phyloP scores from a whole-genome alignment of 2,113 vertebrate genomes.

The Eolophus roseicapilla region DNA sequence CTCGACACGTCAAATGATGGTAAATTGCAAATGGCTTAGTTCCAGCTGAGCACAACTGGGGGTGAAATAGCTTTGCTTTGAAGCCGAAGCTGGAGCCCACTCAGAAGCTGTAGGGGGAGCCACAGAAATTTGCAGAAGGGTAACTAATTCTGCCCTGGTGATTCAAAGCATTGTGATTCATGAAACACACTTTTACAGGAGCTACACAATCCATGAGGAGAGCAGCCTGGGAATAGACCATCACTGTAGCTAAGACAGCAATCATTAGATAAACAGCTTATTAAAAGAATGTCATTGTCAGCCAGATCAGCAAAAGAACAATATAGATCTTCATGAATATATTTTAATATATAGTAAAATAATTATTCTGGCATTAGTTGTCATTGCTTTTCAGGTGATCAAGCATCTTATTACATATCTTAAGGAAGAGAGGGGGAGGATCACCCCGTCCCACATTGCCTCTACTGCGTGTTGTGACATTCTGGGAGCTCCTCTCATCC shows the following conservation, averaged over 20 bases:
- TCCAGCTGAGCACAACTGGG: constrained; percentile 43
- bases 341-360: background rate
- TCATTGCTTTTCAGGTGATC: background rate
- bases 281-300: background rate
- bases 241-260: background rate
- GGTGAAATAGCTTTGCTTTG: constrained; percentile 40
- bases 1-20: background rate
- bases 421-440: background rate
- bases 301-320: background rate
- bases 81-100: background rate
- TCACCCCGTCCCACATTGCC: background rate
- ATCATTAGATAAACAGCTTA: background rate
- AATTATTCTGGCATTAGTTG: background rate
- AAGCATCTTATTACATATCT: background rate
- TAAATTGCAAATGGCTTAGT: constrained; percentile 22
- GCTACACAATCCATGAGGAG: background rate
- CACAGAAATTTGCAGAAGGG: background rate
- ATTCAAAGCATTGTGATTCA: background rate
- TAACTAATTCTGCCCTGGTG: constrained; percentile 8
- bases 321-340: background rate
- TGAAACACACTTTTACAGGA: background rate
- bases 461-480: background rate
- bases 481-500: background rate
- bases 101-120: constrained; percentile 4
- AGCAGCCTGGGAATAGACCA: background rate